phyloP scores from a whole-genome alignment of 1,140 invertebrate genomes.

The Neomicropteryx cornuta region DNA sequence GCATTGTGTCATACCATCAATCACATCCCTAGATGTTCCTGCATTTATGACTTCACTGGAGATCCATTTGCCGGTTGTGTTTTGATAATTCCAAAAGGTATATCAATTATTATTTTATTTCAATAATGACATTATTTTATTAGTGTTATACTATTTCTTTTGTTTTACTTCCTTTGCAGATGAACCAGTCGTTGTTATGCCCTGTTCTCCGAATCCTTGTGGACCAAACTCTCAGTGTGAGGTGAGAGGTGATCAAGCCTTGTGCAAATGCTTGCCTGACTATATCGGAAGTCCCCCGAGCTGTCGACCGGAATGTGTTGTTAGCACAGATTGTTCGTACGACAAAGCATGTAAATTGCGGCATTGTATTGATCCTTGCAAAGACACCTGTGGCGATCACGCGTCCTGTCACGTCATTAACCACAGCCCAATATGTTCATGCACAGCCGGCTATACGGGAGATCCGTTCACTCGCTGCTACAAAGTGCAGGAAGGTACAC shows the following conservation, averaged over 20 bases:
- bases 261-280: conserved; percentile 47
- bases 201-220: conserved; percentile 58
- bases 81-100: conserved; percentile 50
- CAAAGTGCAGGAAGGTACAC: conserved; percentile 45
- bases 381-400: conserved; percentile 59
- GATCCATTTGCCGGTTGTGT: conserved; percentile 56
- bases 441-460: conserved; percentile 44
- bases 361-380: conserved; percentile 55
- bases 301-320: conserved; percentile 66
- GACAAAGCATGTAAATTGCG: conserved; percentile 66
- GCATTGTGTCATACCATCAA: conserved; percentile 57
- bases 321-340: conserved; percentile 69
- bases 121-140: conserved; percentile 56
- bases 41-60: conserved; percentile 56
- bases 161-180: conserved; percentile 22
- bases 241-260: conserved; percentile 44
- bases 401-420: conserved; percentile 63
- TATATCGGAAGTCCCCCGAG: conserved; percentile 51
- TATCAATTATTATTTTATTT: conserved; percentile 60
- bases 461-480: conserved; percentile 54
- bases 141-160: conserved; percentile 41
- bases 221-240: conserved; percentile 62
- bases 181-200: conserved; percentile 33
- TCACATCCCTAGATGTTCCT: conserved; percentile 57
- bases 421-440: conserved; percentile 64